Base-by-base conservation (phyloP, 1,140 invertebrate species). In the Parapsyche elsis region DNA sequence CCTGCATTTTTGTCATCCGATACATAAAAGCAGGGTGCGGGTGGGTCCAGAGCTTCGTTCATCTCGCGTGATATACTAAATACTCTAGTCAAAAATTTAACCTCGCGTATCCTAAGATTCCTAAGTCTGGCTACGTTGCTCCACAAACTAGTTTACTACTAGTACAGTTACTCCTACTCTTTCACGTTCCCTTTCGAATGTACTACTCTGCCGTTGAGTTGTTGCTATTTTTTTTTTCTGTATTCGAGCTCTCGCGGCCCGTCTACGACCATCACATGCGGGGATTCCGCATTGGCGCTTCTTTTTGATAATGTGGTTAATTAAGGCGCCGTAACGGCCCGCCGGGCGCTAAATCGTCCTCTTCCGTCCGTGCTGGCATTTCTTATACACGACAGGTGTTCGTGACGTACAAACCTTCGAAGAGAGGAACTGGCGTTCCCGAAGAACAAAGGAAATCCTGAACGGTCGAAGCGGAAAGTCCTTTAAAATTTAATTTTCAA, bases 271-370 rank as follows among this genome's bases (percentile, higher is more conserved):
- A 59, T 75, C 71, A 10, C 14, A 21, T 30, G 44, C 16, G 12
- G 24, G 16, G 23, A n/a, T 38, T 45, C 12, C 26, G 9, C 26
- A 21, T 10, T 14, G 10, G 67, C 26, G 61, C 71, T 73, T 49
- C 71, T 45, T 45, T 49, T 49, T 49, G 61, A 26, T 45, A n/a
- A 45, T 45, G 26, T 24, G 67, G 67, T 30, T 49, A 24, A 45
- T 9, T 26, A 12, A 57, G n/a, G 21, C 5, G 16, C 9, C 49
- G 5, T 45, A 24, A 30, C 49, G 49, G 57, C 57, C 74, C 74
- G 74, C 19, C 49, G 49, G 46, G 74, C 74, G 26, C 75, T 24
- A 76, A 76, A 76, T 76, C 23, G 53, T 2, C 73, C 24, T 76
- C 44, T 76, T 76, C 73, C 73, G 73, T 59, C 21, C 19, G 21